Base-by-base conservation (phyloP, 2,888 invertebrate species). In the Mesorhabditis sp. region DNA sequence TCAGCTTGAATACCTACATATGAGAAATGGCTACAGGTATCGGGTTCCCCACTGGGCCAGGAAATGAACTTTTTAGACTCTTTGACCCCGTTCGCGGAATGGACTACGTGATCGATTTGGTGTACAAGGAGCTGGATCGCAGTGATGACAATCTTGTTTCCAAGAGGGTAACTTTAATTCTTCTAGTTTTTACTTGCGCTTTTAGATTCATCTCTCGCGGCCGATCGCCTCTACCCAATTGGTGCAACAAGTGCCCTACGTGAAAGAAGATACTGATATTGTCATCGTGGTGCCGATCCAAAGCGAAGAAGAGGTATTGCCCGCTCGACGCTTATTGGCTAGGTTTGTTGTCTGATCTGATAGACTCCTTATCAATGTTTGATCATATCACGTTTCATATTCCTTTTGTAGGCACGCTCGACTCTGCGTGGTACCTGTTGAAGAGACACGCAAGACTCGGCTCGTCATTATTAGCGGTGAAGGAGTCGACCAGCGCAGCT, bases 211-310 rank as follows among this genome's bases (percentile, higher is more conserved):
- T 43, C 28, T 61, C 43, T 70, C 62, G 43, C 15, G 95, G 76
- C 92, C 93, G 13, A 88, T 96, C 70, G 93, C 93, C 15, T 90
- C 91, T 72, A 92, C 94, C 6, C 93, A 95, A 86, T 90, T 96
- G 72, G 90, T 95, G 61, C 91, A 83, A 45, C 50, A 75, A 74
- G 92, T 94, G 86, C 95, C 95, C 0, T 96, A 95, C 88, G 95
- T 96, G 1, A 96, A 95, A 0, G 96, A 97, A 89, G 93, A 92
- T 87, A 91, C 92, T 5, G 89, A 92, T 76, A 90, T 95, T 4
- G 90, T 91, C 71, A 88, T 95, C 76, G 87, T 95, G 78, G 87
- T 95, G 75, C 91, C 92, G 0, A 89, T 92, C 4, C 80, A 73
- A 6, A 71, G 63, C 41, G 80, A 78, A 45, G 67, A 72, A 45